phyloP scores from a whole-genome alignment of 1,140 invertebrate species.

The Lysiphlebus fabarum region DNA sequence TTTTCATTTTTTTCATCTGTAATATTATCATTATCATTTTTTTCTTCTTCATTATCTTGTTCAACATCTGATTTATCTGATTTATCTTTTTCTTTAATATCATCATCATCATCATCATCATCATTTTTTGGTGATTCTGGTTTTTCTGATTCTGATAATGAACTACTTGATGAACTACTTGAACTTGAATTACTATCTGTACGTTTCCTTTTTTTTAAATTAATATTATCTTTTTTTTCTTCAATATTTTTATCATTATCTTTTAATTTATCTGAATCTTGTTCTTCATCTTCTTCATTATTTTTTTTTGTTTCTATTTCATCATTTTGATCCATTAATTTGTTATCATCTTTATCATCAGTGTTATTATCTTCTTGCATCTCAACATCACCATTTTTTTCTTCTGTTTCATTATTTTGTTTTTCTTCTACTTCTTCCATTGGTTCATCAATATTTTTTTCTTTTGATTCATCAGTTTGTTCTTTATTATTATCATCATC shows the following conservation, averaged over 20 bases:
- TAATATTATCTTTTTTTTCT: not conserved
- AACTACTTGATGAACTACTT: constrained; percentile 22
- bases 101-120: constrained; percentile 30
- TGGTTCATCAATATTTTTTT: not conserved
- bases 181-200: constrained; percentile 2
- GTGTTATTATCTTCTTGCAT: constrained; percentile 33
- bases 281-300: constrained; percentile 16
- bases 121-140: constrained; percentile 26
- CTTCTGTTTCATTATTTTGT: constrained; percentile 21
- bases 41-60: constrained; percentile 45
- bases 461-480: not conserved
- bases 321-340: not conserved
- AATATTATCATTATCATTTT: constrained; percentile 46
- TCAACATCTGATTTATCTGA: not conserved
- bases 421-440: constrained; percentile 13
- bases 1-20: constrained; percentile 32
- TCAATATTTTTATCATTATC: constrained; percentile 43
- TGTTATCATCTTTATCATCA: too few species aligned
- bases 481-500: constrained; percentile 32
- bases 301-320: constrained; percentile 25
- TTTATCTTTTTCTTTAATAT: not conserved
- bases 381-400: constrained; percentile 38
- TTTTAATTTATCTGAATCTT: constrained; percentile 27
- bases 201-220: constrained; percentile 1
- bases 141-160: constrained; percentile 27